A percentile compares a stretch with the other conserved stretches of the same genome.
Conservation (phyloP, 2,797 vertebrate species). For the Xiphorhynchus erythropygius region DNA sequence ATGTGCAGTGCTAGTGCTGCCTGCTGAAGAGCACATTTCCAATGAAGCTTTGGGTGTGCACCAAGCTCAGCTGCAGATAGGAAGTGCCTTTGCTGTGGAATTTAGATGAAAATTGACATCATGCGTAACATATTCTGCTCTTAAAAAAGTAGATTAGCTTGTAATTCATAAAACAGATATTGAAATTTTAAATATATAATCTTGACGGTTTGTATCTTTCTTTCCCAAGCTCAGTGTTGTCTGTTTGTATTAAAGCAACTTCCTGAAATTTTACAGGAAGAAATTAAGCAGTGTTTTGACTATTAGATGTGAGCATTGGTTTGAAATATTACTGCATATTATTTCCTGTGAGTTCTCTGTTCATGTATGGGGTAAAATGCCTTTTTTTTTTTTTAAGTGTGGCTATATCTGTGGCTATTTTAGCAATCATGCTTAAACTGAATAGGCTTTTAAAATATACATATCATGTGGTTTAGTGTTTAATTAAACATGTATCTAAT, state of each 20-base stretch:
- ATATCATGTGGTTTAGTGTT: background rate
- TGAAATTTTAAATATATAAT: background rate
- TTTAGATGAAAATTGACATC: slow-evolving; percentile 58
- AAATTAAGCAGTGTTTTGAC: background rate
- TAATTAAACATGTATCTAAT: background rate
- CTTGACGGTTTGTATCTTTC: background rate
- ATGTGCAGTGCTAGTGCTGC: background rate
- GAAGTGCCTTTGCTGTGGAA: slow-evolving; percentile 74
- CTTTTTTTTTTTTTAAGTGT: background rate
- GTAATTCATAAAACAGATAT: background rate
- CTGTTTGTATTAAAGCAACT: background rate
- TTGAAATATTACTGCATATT: slow-evolving; percentile 6
- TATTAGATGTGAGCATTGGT: background rate
- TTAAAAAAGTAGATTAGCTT: background rate
- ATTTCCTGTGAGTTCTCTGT: background rate
- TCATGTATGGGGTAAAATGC: background rate
- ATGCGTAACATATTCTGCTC: background rate
- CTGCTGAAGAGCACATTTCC: slow-evolving; percentile 48
- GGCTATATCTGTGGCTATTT: background rate
- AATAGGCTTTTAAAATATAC: background rate
- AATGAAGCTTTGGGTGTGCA: slow-evolving; percentile 59
- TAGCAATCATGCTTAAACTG: background rate
- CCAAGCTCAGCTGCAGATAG: slow-evolving; percentile 55
- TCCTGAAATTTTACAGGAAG: background rate
- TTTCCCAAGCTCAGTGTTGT: background rate